phyloP scores from a whole-genome alignment of 1,140 invertebrate species.

The Phenacoccus solenopsis region DNA sequence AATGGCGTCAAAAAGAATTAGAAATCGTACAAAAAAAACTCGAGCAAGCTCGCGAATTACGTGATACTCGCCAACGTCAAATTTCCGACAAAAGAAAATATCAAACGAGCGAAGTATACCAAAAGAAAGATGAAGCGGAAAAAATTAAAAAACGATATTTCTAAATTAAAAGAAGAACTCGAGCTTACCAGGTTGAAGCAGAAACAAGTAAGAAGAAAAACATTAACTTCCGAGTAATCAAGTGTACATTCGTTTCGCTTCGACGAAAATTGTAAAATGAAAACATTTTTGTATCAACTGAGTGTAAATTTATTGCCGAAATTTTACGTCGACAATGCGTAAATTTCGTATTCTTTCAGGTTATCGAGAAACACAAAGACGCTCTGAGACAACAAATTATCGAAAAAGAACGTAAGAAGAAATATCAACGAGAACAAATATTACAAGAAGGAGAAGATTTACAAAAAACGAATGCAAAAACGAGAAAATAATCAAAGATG shows the following conservation, averaged over 20 bases:
- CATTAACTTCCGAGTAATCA: no score
- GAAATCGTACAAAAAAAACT: slow-evolving; percentile 28
- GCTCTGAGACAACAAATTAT: slow-evolving; percentile 46
- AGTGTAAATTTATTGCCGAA: no score
- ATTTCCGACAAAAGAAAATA: slow-evolving; percentile 37
- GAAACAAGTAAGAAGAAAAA: not conserved
- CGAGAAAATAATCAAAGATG: not conserved
- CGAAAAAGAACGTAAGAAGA: slow-evolving; percentile 47
- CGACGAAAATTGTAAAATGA: not conserved
- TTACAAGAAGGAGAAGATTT: not conserved
- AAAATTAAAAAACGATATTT: slow-evolving; percentile 34
- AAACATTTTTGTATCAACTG: no score
- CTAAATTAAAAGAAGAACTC: not conserved
- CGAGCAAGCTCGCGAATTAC: slow-evolving; percentile 30
- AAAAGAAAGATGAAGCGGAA: slow-evolving; percentile 45
- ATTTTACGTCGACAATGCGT: no score
- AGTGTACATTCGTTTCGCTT: no score
- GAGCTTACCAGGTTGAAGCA: not conserved
- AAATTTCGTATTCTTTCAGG: slow-evolving; percentile 24
- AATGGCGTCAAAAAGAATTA: slow-evolving; percentile 35
- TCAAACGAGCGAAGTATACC: slow-evolving; percentile 44
- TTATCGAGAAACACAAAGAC: slow-evolving; percentile 24
- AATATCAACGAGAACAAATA: not conserved
- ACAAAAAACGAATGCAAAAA: not conserved
- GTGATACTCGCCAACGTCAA: slow-evolving; percentile 36